These are phyloP conservation scores for Avahi laniger DNA, from an alignment of 2,797 vertebrate genomes.

Conservation along the genomic window DNA sequence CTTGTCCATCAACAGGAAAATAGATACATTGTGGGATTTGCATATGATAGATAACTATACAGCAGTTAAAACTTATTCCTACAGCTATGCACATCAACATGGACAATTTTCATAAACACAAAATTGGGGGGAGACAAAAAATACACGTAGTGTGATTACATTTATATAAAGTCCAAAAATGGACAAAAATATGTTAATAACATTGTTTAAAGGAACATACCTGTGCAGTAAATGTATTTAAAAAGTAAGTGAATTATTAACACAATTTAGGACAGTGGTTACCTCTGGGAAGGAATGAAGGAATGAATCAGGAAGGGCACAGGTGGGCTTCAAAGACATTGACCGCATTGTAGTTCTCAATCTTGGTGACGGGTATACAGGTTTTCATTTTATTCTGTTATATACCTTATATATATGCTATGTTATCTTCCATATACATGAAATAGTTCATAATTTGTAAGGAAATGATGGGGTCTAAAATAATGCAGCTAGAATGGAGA, in stretches of 20 bases:
- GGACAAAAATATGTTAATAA: neutral
- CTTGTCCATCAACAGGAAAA: neutral
- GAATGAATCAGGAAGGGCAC: neutral
- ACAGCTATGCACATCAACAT: neutral
- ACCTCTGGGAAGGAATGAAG: neutral
- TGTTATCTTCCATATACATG: neutral
- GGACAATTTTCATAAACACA: neutral
- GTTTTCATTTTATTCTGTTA: neutral
- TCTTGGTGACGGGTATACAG: neutral
- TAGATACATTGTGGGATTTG: neutral
- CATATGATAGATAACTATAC: neutral
- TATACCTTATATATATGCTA: neutral
- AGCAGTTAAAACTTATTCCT: neutral
- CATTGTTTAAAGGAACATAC: neutral
- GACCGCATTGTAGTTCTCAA: neutral
- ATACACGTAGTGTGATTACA: neutral
- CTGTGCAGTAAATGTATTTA: neutral
- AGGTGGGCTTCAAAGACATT: neutral
- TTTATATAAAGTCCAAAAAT: neutral
- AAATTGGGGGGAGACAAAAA: neutral
- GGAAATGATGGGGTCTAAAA: neutral
- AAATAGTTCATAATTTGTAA: neutral
- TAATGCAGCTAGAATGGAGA: neutral
- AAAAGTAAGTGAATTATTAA: neutral
- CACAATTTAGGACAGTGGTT: neutral